A percentile compares a stretch with the other conserved stretches of the same genome.
These are phyloP conservation scores for Eubasilissa splendida DNA, from an alignment of 2,888 invertebrate species.

Conservation along the genomic window DNA sequence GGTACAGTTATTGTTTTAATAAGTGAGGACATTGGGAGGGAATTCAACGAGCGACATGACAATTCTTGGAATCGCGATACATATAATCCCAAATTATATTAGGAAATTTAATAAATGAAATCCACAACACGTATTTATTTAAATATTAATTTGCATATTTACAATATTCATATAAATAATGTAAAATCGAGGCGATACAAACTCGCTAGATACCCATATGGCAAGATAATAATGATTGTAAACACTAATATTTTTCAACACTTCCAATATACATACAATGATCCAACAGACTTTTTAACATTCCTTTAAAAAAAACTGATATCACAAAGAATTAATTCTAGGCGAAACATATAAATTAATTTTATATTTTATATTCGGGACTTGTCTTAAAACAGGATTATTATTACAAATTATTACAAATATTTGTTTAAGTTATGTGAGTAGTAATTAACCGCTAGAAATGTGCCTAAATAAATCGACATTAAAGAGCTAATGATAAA, in stretches of 20 bases:
- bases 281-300: neutral
- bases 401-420: neutral
- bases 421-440: neutral
- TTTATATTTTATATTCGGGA: neutral
- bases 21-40: neutral
- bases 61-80: neutral
- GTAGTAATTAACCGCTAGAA: neutral
- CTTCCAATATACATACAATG: no score
- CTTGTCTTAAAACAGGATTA: neutral
- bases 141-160: conserved; percentile 18
- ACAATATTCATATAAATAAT: conserved; percentile 26
- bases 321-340: neutral
- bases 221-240: conserved; percentile 14
- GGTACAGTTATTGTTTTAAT: conserved; percentile 24
- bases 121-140: neutral
- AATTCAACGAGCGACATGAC: neutral
- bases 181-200: conserved; percentile 3
- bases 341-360: neutral
- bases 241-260: neutral
- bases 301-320: neutral
- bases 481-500: neutral
- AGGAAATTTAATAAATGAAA: neutral
- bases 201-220: conserved; percentile 20
- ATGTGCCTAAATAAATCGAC: neutral
- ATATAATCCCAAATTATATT: neutral